A percentile compares a stretch with the other conserved stretches of the same genome.
Evolutionary conservation across 2,797 vertebrate genomes (phyloP).

Genomic region (Lerista edwardsae): DNA sequence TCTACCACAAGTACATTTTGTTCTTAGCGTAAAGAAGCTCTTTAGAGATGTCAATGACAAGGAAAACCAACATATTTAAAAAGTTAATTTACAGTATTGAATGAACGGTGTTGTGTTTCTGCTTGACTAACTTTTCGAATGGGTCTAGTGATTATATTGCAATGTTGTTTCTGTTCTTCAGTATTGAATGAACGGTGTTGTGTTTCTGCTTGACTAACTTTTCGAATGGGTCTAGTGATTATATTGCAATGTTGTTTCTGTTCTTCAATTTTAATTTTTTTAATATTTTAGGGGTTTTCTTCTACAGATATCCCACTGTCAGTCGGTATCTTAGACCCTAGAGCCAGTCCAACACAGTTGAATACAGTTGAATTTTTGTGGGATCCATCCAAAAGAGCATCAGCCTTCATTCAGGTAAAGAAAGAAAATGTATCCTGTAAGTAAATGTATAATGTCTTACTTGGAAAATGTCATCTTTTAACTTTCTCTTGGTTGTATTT

Average conservation of each 20-base stretch:
- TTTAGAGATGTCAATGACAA: neutral
- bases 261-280: constrained; percentile 76
- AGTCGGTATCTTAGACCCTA: constrained; percentile 90
- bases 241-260: constrained; percentile 58
- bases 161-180: constrained; percentile 64
- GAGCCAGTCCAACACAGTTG: constrained; percentile 87
- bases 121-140: constrained; percentile 45
- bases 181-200: neutral
- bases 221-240: constrained; percentile 55
- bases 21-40: neutral
- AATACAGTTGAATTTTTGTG: constrained; percentile 95
- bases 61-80: neutral
- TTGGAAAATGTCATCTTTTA: neutral
- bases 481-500: neutral
- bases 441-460: neutral
- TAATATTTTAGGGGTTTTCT: constrained; percentile 78
- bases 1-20: neutral
- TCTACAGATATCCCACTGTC: constrained; percentile 92
- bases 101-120: neutral
- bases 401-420: constrained; percentile 93
- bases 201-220: constrained; percentile 17
- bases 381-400: constrained; percentile 90
- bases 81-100: neutral
- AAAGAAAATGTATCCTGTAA: neutral
- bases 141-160: constrained; percentile 50